Percentiles rank a stretch among this genome's conserved stretches.
These are phyloP conservation scores for Nyctereutes procyonoides DNA, from an alignment of 2,113 vertebrate species.

Conservation along the genomic window DNA sequence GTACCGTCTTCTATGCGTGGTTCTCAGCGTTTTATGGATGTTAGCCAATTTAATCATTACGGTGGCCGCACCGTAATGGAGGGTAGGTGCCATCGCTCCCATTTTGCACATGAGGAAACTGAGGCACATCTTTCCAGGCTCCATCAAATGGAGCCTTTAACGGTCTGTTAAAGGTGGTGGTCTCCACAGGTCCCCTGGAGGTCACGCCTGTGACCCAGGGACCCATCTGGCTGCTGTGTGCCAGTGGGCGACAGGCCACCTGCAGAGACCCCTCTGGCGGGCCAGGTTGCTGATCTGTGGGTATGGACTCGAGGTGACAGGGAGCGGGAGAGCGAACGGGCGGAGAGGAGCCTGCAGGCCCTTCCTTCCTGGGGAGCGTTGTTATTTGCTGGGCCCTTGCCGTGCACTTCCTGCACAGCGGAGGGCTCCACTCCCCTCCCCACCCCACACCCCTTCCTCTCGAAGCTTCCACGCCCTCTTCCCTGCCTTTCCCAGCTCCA, in stretches of 20 bases:
- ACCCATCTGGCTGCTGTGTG: background rate
- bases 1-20: background rate
- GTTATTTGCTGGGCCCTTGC: background rate
- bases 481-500: background rate
- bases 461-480: rapidly evolving
- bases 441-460: background rate
- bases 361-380: background rate
- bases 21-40: background rate
- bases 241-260: background rate
- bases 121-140: background rate
- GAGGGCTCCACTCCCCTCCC: background rate
- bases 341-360: background rate
- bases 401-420: rapidly evolving
- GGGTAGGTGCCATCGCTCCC: background rate
- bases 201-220: background rate
- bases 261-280: background rate
- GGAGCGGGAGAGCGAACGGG: background rate
- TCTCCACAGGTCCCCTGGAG: background rate
- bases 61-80: background rate
- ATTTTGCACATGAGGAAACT: background rate
- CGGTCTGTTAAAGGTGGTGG: background rate
- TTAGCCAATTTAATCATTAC: background rate
- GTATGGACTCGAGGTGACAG: rapidly evolving
- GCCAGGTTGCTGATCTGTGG: background rate
- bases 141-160: background rate